Evolutionary conservation across 2,113 vertebrate species (phyloP).

Genomic region (Pseudorasbora parva): DNA sequence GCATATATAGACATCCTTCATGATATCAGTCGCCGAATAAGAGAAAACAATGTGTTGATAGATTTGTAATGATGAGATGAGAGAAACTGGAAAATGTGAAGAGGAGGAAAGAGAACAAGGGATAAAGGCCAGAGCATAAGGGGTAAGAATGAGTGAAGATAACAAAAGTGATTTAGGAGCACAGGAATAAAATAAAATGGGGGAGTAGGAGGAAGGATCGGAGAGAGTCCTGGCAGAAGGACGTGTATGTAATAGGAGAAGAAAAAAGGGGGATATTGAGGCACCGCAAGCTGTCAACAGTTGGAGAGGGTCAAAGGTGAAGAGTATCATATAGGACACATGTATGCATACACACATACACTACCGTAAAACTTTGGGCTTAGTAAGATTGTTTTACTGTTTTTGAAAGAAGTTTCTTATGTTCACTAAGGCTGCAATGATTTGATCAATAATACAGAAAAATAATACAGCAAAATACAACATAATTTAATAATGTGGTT

Average conservation of each 20-base stretch:
- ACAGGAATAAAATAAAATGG: constrained; percentile 16
- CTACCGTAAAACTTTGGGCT: neutral
- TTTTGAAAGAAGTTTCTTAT: neutral
- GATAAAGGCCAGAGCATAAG: neutral
- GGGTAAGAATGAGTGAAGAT: constrained; percentile 16
- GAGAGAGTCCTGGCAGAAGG: constrained; percentile 36
- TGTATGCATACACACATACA: neutral
- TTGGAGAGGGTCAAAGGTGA: constrained; percentile 52
- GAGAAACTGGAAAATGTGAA: neutral
- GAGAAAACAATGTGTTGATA: neutral
- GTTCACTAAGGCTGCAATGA: neutral
- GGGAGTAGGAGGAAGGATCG: neutral
- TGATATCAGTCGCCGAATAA: neutral
- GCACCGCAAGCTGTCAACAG: constrained; percentile 48
- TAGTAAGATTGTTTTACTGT: neutral
- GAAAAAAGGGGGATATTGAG: constrained; percentile 38
- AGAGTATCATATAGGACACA: constrained; percentile 21
- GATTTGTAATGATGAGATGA: constrained; percentile 13
- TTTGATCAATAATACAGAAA: neutral
- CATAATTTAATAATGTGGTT: too few relatives aligned
- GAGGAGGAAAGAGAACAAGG: constrained; percentile 12
- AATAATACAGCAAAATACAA: neutral
- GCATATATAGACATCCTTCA: neutral
- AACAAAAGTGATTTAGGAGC: constrained; percentile 37
- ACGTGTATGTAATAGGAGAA: constrained; percentile 28